phyloP scores from a whole-genome alignment of 2,888 invertebrate genomes.

The Gonocerus acuteangulatus region DNA sequence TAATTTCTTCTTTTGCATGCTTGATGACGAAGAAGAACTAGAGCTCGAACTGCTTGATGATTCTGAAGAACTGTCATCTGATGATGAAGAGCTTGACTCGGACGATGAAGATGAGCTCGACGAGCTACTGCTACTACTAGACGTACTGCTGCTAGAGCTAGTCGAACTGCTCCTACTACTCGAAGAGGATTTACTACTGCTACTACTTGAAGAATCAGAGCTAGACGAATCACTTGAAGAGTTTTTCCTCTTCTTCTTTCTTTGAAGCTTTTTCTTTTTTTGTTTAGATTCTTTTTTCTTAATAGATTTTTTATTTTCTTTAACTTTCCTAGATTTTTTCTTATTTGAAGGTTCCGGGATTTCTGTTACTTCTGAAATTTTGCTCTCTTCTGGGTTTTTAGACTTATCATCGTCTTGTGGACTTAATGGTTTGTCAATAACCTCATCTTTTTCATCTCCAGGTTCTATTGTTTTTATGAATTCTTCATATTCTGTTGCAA shows the following conservation, averaged over 20 bases:
- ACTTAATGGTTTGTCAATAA: not conserved
- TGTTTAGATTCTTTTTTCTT: constrained; percentile 34
- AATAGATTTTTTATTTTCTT: constrained; percentile 31
- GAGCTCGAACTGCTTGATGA: constrained; percentile 30
- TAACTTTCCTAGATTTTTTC: constrained; percentile 7
- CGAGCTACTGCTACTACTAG: constrained; percentile 27
- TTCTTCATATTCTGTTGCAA: constrained; percentile 51
- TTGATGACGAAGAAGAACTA: constrained; percentile 29
- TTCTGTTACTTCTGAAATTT: constrained; percentile 3
- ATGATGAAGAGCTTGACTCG: constrained; percentile 30
- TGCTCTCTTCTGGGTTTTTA: not conserved
- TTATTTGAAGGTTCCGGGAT: not conserved
- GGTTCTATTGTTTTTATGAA: constrained; percentile 51
- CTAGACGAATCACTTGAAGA: constrained; percentile 34
- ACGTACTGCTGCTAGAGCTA: constrained; percentile 31
- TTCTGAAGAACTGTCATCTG: constrained; percentile 14
- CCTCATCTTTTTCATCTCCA: constrained; percentile 37
- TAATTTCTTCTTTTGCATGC: constrained; percentile 31
- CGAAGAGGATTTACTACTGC: constrained; percentile 29
- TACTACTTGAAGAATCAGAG: constrained; percentile 35
- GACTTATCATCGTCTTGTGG: constrained; percentile 21
- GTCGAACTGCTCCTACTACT: constrained; percentile 31
- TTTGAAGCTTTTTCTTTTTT: constrained; percentile 31
- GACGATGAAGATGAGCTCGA: constrained; percentile 30
- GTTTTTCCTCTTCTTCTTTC: constrained; percentile 29